Conservation (phyloP, 2,888 invertebrate genomes). For the Drosophila helvetica region DNA sequence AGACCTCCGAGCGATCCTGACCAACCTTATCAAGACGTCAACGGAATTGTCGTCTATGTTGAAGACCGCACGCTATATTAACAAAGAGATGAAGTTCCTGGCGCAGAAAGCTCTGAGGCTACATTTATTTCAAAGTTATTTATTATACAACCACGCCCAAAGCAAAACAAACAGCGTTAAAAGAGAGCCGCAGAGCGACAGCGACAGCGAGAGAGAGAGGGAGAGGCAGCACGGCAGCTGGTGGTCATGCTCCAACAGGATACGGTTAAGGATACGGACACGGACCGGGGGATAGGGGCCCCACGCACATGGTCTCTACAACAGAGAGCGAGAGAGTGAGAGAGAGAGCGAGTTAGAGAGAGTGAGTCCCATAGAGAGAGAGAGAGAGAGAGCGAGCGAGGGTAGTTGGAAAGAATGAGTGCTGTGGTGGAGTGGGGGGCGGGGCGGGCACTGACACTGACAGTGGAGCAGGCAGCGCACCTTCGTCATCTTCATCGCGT, state of each 20-base stretch:
- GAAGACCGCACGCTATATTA: too few species aligned
- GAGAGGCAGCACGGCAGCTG: slow-evolving; percentile 31
- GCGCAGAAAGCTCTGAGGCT: too few species aligned
- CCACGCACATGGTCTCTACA: slow-evolving; percentile 45
- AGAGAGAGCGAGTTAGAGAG: background rate
- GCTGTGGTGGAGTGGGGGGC: slow-evolving; percentile 11
- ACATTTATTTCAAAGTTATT: slow-evolving; percentile 67
- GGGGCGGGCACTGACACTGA: slow-evolving; percentile 63
- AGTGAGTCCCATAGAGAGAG: background rate
- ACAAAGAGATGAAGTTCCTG: too few species aligned
- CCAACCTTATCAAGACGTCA: too few species aligned
- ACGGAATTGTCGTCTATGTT: too few species aligned
- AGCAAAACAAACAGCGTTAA: slow-evolving; percentile 43
- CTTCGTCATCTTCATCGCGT: too few species aligned
- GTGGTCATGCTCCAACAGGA: slow-evolving; percentile 35
- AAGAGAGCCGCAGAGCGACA: slow-evolving; percentile 5
- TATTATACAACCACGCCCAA: slow-evolving; percentile 55
- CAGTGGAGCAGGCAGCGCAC: slow-evolving; percentile 54
- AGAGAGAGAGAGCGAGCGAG: background rate
- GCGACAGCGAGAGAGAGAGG: slow-evolving; percentile 13
- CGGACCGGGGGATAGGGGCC: slow-evolving; percentile 37
- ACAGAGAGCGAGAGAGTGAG: slow-evolving; percentile 7
- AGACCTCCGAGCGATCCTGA: too few species aligned
- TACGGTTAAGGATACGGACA: background rate
- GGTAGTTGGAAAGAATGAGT: slow-evolving; percentile 7